phyloP scores from a whole-genome alignment of 2,888 invertebrate species.

The Camptogramma bilineatum region DNA sequence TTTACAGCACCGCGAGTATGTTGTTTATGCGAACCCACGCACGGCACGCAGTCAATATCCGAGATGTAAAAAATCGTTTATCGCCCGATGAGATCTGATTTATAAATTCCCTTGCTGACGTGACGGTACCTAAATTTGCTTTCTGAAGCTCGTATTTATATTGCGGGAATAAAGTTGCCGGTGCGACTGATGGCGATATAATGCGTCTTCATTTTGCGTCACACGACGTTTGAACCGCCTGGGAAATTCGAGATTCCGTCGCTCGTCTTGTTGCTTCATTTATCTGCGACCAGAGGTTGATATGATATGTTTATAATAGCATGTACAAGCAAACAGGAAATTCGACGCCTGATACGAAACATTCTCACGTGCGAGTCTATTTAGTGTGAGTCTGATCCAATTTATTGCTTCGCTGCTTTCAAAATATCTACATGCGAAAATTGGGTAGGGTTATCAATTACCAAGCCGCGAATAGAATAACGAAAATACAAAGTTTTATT shows the following conservation, averaged over 20 bases:
- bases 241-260: conserved; percentile 64
- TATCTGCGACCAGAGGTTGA: conserved; percentile 47
- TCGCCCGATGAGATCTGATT: conserved; percentile 54
- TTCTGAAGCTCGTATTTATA: conserved; percentile 49
- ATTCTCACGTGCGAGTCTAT: conserved; percentile 32
- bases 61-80: conserved; percentile 56
- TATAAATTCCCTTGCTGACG: conserved; percentile 47
- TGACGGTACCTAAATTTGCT: conserved; percentile 47
- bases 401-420: conserved; percentile 39
- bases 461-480: conserved; percentile 1
- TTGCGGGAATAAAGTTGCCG: conserved; percentile 49
- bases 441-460: conserved; percentile 24
- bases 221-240: conserved; percentile 52
- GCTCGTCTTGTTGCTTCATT: conserved; percentile 53
- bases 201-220: conserved; percentile 55
- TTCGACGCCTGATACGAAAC: conserved; percentile 36
- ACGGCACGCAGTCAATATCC: conserved; percentile 52
- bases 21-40: conserved; percentile 31
- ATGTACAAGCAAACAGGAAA: conserved; percentile 40
- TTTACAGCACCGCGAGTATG: conserved; percentile 32
- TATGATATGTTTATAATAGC: conserved; percentile 42
- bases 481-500: conserved; percentile 52
- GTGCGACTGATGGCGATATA: conserved; percentile 52
- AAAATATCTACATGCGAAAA: conserved; percentile 29
- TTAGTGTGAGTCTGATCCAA: conserved; percentile 40